These are phyloP conservation scores for Fulmarus glacialis DNA, from an alignment of 2,113 vertebrate species.

Conservation along the genomic window DNA sequence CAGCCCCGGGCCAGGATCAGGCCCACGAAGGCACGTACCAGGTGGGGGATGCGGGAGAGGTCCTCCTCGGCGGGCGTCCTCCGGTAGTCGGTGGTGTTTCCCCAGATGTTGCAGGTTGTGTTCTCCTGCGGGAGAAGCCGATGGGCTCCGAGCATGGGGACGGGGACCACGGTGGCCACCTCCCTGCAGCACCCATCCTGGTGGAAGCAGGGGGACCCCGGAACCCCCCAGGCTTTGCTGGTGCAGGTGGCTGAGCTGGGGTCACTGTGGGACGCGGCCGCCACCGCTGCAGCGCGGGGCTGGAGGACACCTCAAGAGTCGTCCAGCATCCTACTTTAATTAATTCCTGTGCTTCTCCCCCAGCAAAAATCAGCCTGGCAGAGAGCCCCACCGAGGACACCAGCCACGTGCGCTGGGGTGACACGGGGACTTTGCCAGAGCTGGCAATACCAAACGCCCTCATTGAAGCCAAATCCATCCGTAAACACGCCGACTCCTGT, in stretches of 20 bases:
- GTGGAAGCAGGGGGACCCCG: fast-evolving
- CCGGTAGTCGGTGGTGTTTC: slow-evolving; percentile 76
- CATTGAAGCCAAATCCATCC: not conserved
- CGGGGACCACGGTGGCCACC: fast-evolving
- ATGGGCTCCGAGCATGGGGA: not conserved
- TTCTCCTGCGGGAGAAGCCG: slow-evolving; percentile 38
- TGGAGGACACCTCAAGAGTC: not conserved
- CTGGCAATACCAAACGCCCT: not conserved
- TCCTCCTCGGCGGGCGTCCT: slow-evolving; percentile 75
- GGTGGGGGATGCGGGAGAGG: slow-evolving; percentile 75
- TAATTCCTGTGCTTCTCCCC: not conserved
- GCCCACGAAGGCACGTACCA: slow-evolving; percentile 64
- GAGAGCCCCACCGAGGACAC: not conserved
- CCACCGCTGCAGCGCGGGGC: fast-evolving
- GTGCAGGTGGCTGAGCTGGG: too few relatives aligned
- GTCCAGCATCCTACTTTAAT: too few relatives aligned
- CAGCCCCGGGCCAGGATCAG: not conserved
- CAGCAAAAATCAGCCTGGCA: not conserved
- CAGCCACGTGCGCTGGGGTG: not conserved
- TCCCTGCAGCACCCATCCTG: not conserved
- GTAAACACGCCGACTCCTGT: fast-evolving
- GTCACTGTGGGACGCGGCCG: not conserved
- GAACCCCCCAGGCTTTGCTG: not conserved
- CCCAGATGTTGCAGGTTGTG: slow-evolving; percentile 65
- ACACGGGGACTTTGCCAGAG: not conserved